These are phyloP conservation scores for Aleiodes sp. DNA, from an alignment of 1,140 invertebrate species.

Conservation along the genomic window DNA sequence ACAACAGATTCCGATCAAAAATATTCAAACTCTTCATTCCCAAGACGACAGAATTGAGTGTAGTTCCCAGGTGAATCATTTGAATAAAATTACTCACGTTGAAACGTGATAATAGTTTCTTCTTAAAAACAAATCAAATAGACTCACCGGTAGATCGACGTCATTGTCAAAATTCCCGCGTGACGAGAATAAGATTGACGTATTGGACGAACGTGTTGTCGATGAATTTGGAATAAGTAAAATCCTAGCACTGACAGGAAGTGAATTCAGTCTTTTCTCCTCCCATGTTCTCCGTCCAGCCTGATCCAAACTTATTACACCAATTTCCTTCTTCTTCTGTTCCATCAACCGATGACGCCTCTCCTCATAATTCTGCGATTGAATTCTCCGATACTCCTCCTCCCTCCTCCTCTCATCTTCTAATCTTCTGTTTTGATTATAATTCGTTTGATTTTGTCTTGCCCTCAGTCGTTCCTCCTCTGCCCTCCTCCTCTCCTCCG, in stretches of 20 bases:
- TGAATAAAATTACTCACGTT: too few species aligned
- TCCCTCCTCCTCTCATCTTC: constrained; percentile 24
- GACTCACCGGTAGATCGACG: constrained; percentile 50
- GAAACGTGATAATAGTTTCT: too few species aligned
- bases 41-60: too few species aligned
- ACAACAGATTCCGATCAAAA: too few species aligned
- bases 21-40: too few species aligned
- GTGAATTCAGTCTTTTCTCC: constrained; percentile 42
- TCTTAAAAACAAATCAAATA: too few species aligned
- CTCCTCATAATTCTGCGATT: constrained; percentile 25
- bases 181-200: constrained; percentile 13
- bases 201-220: not conserved
- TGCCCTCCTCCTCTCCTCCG: not conserved
- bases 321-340: constrained; percentile 24
- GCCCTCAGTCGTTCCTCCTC: constrained; percentile 20
- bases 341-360: constrained; percentile 22
- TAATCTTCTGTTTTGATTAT: constrained; percentile 1
- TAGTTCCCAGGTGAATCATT: not conserved
- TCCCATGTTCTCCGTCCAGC: constrained; percentile 23
- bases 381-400: constrained; percentile 22
- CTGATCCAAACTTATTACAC: constrained; percentile 11
- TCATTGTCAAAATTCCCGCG: constrained; percentile 34
- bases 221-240: constrained; percentile 38
- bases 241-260: constrained; percentile 51
- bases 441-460: constrained; percentile 3